Conservation (phyloP, 2,797 vertebrate species). For the Lacerta bilineata region DNA sequence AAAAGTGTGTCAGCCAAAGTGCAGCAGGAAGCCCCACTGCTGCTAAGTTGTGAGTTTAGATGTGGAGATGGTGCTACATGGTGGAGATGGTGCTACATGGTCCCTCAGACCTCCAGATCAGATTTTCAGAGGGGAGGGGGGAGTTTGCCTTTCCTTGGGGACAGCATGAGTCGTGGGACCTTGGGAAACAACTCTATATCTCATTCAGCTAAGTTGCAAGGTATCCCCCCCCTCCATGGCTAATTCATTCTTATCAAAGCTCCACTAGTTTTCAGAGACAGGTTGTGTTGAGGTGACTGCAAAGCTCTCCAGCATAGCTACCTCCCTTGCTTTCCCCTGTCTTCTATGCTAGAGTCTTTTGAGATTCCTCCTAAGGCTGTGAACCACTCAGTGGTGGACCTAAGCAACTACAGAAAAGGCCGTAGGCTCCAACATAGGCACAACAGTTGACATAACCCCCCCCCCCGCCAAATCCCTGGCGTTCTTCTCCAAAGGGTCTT, state of each 20-base stretch:
- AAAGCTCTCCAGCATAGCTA: neutral
- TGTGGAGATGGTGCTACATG: too few species aligned
- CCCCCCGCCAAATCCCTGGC: neutral
- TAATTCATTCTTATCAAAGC: neutral
- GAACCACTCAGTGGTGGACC: neutral
- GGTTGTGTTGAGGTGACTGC: neutral
- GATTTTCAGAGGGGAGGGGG: too few species aligned
- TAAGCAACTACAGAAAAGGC: neutral
- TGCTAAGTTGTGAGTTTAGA: too few species aligned
- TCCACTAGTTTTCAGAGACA: neutral
- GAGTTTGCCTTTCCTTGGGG: too few species aligned
- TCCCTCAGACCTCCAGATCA: too few species aligned
- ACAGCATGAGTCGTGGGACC: too few species aligned
- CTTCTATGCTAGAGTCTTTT: neutral
- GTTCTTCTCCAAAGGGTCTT: neutral
- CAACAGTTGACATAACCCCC: neutral
- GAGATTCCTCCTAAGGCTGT: neutral
- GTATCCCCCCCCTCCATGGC: neutral
- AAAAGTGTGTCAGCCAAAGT: too few species aligned
- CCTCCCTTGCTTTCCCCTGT: neutral
- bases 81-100: too few species aligned
- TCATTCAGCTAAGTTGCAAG: neutral
- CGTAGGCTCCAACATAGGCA: neutral
- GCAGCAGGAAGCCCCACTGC: too few species aligned
- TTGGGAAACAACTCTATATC: neutral